Evolutionary conservation across 2,113 vertebrate species (phyloP).

Genomic region (Vireo altiloquus): DNA sequence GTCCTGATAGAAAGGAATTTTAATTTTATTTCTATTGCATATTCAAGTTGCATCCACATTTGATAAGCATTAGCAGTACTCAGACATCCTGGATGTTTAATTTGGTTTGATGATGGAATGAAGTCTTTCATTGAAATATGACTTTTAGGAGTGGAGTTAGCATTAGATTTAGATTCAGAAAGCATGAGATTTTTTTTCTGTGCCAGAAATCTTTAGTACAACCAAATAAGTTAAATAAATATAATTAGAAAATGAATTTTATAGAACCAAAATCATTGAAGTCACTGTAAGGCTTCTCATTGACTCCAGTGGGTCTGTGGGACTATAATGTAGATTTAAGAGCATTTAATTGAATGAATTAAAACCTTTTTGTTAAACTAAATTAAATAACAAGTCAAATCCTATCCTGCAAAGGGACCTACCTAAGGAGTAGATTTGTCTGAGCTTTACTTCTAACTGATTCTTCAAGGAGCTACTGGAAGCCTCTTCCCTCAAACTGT

Average conservation of each 20-base stretch:
- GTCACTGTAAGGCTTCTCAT: not conserved
- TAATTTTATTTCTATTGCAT: not conserved
- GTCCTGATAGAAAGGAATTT: not conserved
- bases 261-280: not conserved
- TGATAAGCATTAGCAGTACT: not conserved
- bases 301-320: not conserved
- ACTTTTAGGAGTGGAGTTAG: not conserved
- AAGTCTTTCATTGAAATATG: not conserved
- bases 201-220: not conserved
- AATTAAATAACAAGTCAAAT: not conserved
- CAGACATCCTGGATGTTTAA: not conserved
- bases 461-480: conserved; percentile 38
- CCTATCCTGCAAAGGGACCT: not conserved
- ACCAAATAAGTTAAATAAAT: not conserved
- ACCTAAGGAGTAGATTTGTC: not conserved
- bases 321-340: not conserved
- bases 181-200: not conserved
- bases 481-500: conserved; percentile 2
- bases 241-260: not conserved
- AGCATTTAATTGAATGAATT: not conserved
- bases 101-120: not conserved
- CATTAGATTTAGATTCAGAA: not conserved
- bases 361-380: conserved; percentile 4
- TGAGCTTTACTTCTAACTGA: not conserved
- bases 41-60: not conserved